These are phyloP conservation scores for Apodemia arnacis DNA, from an alignment of 2,888 invertebrate genomes.

Conservation along the genomic window DNA sequence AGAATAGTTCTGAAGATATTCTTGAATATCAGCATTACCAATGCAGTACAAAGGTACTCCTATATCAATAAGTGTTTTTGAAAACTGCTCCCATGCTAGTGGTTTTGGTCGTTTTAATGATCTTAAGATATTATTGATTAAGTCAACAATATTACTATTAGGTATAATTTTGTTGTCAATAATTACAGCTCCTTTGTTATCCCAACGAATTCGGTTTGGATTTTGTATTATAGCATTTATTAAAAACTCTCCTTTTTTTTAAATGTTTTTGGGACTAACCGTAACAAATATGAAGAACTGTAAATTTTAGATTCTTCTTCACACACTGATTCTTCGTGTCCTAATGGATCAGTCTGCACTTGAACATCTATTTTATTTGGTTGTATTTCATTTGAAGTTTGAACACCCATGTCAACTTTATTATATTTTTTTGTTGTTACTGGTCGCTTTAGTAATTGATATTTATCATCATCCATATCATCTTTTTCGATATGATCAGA, in stretches of 20 bases:
- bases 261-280: not conserved
- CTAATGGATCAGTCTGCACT: not conserved
- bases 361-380: not conserved
- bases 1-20: slow-evolving; percentile 54
- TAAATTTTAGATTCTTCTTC: not conserved
- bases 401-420: not conserved
- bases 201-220: not conserved
- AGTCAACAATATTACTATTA: slow-evolving; percentile 82
- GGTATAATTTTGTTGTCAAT: not conserved
- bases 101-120: slow-evolving; percentile 81
- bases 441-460: not conserved
- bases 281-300: not conserved
- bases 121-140: slow-evolving; percentile 82
- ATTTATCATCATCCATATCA: not conserved
- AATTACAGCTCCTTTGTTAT: not conserved
- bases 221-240: not conserved
- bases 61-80: slow-evolving; percentile 74
- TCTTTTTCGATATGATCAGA: not conserved
- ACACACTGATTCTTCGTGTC: not conserved
- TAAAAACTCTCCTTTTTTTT: not conserved
- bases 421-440: not conserved
- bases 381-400: not conserved
- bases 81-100: slow-evolving; percentile 81
- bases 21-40: slow-evolving; percentile 76
- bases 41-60: slow-evolving; percentile 77